Evolutionary conservation across 2,888 invertebrate species (phyloP), one percentile per base, ranked within the genome.

Genomic region (Polymixis lichenea): DNA sequence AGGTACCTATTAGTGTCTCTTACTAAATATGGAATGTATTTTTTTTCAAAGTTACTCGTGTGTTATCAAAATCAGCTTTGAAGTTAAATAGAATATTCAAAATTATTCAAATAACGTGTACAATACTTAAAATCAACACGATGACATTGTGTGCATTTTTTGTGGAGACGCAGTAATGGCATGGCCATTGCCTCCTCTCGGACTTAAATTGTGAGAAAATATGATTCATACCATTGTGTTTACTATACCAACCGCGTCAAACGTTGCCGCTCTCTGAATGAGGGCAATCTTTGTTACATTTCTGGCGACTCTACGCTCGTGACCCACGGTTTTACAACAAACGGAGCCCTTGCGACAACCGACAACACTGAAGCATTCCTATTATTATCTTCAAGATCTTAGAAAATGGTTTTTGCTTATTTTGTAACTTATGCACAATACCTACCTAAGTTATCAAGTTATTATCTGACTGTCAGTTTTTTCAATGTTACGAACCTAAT

Each of bases 151-250:
- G 56, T 77, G 76, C 72, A 74, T 75, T 86, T 84, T 88, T 80
- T 85, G 77, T 75, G 65, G 43, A 64, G 71, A 60, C 73, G 67
- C 71, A 82, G 61, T 70, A 71, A 85, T 85, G 74, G 74, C 80
- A 72, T 80, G 85, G 86, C 86, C 87, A 89, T 83, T 86, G 87
- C 84, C 86, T 86, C 87, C 87, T 85, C 88, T 88, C 80, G 79
- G 81, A 81, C 78, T 82, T 83, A 79, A 89, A 89, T 93, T 92
- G 91, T 91, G 91, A 89, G 93, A 94, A 92, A 91, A 93, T 90
- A 91, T 95, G 94, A 95, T 89, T 95, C 95, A 94, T 88, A 76
- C 89, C 87, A 93, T 94, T 94, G 93, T 94, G 89, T 90, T 92
- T 90, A 89, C 86, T 89, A 91, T 87, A 86, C 89, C 85, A 89